phyloP scores from a whole-genome alignment of 2,113 vertebrate species.

The Sander vitreus region DNA sequence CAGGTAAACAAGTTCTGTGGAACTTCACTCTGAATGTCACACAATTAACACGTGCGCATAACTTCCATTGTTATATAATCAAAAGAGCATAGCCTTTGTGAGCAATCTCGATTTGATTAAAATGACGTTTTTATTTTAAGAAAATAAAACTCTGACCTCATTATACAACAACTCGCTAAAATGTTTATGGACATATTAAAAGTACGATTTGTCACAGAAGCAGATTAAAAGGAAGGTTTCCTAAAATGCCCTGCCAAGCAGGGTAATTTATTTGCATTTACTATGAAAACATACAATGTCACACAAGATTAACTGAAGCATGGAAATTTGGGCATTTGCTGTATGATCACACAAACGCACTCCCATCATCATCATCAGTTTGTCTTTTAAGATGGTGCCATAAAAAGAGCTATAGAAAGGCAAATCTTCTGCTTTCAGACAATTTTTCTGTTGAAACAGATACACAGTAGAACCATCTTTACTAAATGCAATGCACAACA shows the following conservation, averaged over 20 bases:
- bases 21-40: neutral
- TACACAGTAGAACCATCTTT: conserved; percentile 72
- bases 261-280: conserved; percentile 78
- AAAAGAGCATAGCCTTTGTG: neutral
- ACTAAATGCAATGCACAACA: conserved; percentile 72
- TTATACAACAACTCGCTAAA: accelerated
- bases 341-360: conserved; percentile 56
- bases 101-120: neutral
- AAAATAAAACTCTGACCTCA: neutral
- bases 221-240: conserved; percentile 7
- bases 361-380: conserved; percentile 49
- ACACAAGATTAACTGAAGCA: conserved; percentile 76
- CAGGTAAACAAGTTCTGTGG: neutral
- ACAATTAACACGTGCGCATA: too few relatives aligned
- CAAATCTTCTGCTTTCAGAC: conserved; percentile 35
- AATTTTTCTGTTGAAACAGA: conserved; percentile 42
- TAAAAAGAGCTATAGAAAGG: conserved; percentile 61
- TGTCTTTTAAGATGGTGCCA: conserved; percentile 40
- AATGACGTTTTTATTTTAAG: neutral
- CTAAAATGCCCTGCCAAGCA: conserved; percentile 67
- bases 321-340: conserved; percentile 66
- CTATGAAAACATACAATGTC: conserved; percentile 80
- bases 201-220: neutral
- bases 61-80: accelerated
- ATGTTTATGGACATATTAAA: neutral